Evolutionary conservation across 2,888 invertebrate genomes (phyloP), one percentile per base, ranked within the genome.

Genomic region (Rhamphomyia laevipes): DNA sequence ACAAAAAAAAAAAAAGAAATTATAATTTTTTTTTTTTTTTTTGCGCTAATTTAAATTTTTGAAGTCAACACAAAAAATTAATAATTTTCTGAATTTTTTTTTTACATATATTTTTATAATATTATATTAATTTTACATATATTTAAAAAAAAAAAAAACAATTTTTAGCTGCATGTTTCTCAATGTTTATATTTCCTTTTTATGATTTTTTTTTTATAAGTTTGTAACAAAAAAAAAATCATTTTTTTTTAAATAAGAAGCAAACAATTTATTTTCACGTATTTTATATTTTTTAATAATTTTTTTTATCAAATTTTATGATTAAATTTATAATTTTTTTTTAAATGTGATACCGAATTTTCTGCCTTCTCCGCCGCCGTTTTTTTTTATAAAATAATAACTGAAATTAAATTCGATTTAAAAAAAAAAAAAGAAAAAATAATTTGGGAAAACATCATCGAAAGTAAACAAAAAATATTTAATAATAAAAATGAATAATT

Each of bases 321-420:
- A 51, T 51, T 53, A 53, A 41, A 50, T 48, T 51, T 37, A 52
- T 47, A 47, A 52, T 55, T 51, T 53, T 55, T 54, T 54, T 63
- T 64, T 47, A 37, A 52, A 49, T 70, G 69, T 69, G 67, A 70
- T 67, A 63, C 70, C 68, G 67, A 69, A 66, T 68, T 70, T 67
- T 69, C 67, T 64, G 63, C 35, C 13, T n/a, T 5, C n/a, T n/a
- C 23, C 23, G 23, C 23, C 23, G 23, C 7, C 15, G n/a, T 15
- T 13, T 46, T 31, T 46, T 5, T 40, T 46, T 46, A 27, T 33
- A 5, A 45, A 33, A 9, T 33, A 5, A 12, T 18, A 33, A 30
- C 16, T n/a, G n/a, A n/a, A n/a, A n/a, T n/a, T n/a, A n/a, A n/a
- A n/a, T n/a, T n/a, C n/a, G n/a, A n/a, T n/a, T n/a, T n/a, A n/a